phyloP scores from a whole-genome alignment of 2,888 invertebrate species.

The Drosophila borealis region DNA sequence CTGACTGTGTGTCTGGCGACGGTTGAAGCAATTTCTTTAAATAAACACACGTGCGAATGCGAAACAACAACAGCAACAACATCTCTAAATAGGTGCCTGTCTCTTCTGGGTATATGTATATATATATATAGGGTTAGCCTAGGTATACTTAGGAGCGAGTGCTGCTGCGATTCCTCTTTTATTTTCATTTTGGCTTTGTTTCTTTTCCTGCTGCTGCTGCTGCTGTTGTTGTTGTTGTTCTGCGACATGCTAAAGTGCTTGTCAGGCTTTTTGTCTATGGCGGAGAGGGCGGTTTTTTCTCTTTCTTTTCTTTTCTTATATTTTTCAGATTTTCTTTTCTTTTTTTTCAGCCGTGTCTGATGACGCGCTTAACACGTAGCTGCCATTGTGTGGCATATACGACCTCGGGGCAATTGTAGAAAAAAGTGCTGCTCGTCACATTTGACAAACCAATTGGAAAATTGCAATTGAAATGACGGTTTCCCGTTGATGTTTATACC shows the following conservation, averaged over 20 bases:
- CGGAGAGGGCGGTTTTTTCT: constrained; percentile 23
- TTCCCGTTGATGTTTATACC: constrained; percentile 10
- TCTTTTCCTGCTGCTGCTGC: constrained; percentile 4
- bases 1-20: constrained; percentile 18
- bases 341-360: constrained; percentile 54
- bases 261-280: constrained; percentile 73
- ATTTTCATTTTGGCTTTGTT: constrained; percentile 63
- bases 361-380: constrained; percentile 79
- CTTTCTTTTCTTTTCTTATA: constrained; percentile 10
- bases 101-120: constrained; percentile 25
- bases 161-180: constrained; percentile 42
- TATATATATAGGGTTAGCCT: constrained; percentile 31
- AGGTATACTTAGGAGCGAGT: constrained; percentile 36
- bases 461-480: constrained; percentile 40
- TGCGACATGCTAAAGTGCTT: constrained; percentile 80
- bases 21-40: constrained; percentile 82
- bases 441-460: constrained; percentile 61
- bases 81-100: constrained; percentile 68
- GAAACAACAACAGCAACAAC: constrained; percentile 41
- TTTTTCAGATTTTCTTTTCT: constrained; percentile 25
- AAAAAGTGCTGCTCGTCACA: constrained; percentile 40
- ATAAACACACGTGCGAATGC: constrained; percentile 81
- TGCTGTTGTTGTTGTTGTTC: constrained; percentile 4
- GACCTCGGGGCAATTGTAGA: constrained; percentile 60
- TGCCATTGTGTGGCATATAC: constrained; percentile 72